phyloP scores from a whole-genome alignment of 2,888 invertebrate species.

The Brenthis ino region DNA sequence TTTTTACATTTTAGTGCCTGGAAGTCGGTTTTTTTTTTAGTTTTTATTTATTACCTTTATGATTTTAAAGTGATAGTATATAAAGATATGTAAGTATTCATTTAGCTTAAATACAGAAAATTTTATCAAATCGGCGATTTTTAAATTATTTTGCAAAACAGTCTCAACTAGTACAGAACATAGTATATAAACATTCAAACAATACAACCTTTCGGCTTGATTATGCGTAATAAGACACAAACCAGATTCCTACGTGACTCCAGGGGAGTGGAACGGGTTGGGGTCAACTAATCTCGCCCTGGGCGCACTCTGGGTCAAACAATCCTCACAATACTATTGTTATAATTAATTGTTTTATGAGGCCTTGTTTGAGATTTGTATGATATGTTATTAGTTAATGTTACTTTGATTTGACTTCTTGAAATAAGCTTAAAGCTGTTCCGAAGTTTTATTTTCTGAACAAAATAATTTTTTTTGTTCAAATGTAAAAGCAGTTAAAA shows the following conservation, averaged over 20 bases:
- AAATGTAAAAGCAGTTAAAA: too few species aligned
- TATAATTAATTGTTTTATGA: conserved; percentile 30
- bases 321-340: conserved; percentile 25
- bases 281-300: conserved; percentile 24
- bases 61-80: too few species aligned
- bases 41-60: too few species aligned
- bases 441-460: not conserved
- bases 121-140: not conserved
- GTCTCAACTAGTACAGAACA: not conserved
- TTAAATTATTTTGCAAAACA: not conserved
- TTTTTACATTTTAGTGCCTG: too few species aligned
- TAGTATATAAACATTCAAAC: conserved; percentile 7
- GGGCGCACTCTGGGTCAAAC: conserved; percentile 25
- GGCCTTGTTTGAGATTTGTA: conserved; percentile 6
- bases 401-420: not conserved
- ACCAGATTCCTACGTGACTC: conserved; percentile 48
- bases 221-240: conserved; percentile 45
- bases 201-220: conserved; percentile 32
- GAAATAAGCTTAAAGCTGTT: not conserved
- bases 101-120: not conserved
- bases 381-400: conserved; percentile 13
- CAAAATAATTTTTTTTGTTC: not conserved
- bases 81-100: too few species aligned
- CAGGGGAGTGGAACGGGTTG: conserved; percentile 12
- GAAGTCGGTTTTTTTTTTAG: too few species aligned